Percentiles rank a stretch among this genome's conserved stretches.
Conservation (phyloP, 1,140 invertebrate genomes). For the Pectinophora gossypiella region DNA sequence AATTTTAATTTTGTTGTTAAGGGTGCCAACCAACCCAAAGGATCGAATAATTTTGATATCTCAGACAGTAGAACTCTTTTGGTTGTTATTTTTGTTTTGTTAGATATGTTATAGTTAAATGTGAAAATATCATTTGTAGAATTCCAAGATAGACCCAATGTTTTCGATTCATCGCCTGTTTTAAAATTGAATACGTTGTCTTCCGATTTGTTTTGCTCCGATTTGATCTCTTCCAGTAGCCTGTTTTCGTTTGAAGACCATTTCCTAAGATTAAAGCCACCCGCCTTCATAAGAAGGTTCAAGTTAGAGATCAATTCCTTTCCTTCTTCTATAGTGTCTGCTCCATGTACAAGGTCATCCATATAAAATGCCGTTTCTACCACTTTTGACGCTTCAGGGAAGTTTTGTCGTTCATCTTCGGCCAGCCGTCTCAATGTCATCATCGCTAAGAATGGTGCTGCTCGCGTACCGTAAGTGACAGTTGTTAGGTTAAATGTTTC, state of each 20-base stretch:
- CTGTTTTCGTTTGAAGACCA: slow-evolving; percentile 39
- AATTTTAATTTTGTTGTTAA: slow-evolving; percentile 45
- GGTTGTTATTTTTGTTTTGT: slow-evolving; percentile 6
- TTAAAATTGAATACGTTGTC: slow-evolving; percentile 13
- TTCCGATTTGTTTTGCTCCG: neutral
- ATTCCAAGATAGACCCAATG: slow-evolving; percentile 35
- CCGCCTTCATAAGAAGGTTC: slow-evolving; percentile 17
- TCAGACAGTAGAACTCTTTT: slow-evolving; percentile 30
- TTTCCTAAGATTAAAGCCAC: slow-evolving; percentile 39
- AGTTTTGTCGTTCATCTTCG: slow-evolving; percentile 18
- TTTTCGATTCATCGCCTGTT: slow-evolving; percentile 24
- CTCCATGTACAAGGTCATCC: slow-evolving; percentile 49
- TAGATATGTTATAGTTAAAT: slow-evolving; percentile 7
- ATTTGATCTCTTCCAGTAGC: slow-evolving; percentile 6
- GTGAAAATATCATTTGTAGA: slow-evolving; percentile 20
- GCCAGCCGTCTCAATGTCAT: slow-evolving; percentile 41
- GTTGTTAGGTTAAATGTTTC: slow-evolving; percentile 38
- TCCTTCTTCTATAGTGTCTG: slow-evolving; percentile 28
- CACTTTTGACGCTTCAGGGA: slow-evolving; percentile 23
- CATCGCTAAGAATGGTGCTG: slow-evolving; percentile 46
- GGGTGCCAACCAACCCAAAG: slow-evolving; percentile 48
- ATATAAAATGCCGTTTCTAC: slow-evolving; percentile 36
- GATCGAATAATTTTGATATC: slow-evolving; percentile 40
- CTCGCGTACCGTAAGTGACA: slow-evolving; percentile 53
- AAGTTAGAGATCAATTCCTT: slow-evolving; percentile 13